Percentiles rank a stretch among this genome's conserved stretches.
Conservation (phyloP, 2,888 invertebrate species). For the Ophion obscuratus region DNA sequence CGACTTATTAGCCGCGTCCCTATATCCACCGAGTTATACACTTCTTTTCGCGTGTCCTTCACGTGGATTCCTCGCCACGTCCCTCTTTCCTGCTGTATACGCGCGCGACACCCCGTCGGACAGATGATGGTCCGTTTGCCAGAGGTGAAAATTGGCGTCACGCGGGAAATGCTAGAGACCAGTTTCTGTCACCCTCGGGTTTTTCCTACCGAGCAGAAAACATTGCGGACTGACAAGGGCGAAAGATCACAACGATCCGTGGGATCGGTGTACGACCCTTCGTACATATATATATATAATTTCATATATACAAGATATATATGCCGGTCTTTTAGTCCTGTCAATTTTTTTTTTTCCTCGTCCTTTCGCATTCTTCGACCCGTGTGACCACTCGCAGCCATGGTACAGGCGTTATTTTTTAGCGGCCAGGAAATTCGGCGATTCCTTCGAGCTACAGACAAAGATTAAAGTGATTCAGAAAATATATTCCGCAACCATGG, state of each 20-base stretch:
- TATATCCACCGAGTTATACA: conserved; percentile 40
- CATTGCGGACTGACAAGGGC: background rate
- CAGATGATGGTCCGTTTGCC: conserved; percentile 55
- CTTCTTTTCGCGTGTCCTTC: conserved; percentile 61
- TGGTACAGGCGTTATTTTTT: background rate
- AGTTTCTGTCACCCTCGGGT: conserved; percentile 12
- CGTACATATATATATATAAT: background rate
- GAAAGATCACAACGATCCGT: conserved; percentile 34
- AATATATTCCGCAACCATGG: too few species aligned
- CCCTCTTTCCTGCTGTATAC: conserved; percentile 3
- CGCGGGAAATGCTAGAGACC: conserved; percentile 46
- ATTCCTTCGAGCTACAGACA: too few species aligned
- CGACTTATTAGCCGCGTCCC: conserved; percentile 66
- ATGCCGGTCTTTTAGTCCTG: background rate
- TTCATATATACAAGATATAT: background rate
- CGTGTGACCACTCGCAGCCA: background rate
- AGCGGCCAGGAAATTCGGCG: background rate
- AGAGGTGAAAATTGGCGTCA: conserved; percentile 68
- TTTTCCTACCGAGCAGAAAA: background rate
- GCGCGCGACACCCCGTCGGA: conserved; percentile 32
- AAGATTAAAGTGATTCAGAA: too few species aligned
- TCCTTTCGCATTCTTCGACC: background rate
- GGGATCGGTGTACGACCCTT: conserved; percentile 27
- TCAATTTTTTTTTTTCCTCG: background rate
- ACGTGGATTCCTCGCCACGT: conserved; percentile 38